phyloP scores from a whole-genome alignment of 35 echinoderm and acorn worm species.

The Nesometra sesokonis region DNA sequence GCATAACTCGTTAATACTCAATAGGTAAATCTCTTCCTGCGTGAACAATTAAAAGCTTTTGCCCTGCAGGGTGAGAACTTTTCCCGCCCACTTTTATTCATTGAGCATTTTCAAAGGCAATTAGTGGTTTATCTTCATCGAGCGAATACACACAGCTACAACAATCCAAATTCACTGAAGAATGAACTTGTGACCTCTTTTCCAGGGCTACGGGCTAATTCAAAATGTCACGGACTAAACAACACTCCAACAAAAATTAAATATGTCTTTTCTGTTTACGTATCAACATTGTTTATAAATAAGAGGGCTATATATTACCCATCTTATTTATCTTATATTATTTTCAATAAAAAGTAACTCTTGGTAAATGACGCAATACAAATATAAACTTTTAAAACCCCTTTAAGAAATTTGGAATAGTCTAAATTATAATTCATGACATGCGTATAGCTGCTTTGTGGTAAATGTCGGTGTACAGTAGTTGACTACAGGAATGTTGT shows the following conservation, averaged over 20 bases:
- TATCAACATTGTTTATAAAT: no score
- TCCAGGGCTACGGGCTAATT: neutral
- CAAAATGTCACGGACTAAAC: neutral
- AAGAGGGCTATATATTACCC: no score
- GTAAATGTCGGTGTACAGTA: neutral
- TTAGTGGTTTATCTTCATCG: neutral
- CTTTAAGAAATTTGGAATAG: neutral
- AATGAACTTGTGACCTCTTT: neutral
- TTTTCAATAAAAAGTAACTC: no score
- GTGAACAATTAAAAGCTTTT: neutral
- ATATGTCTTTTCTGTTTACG: neutral
- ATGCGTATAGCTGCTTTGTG: neutral
- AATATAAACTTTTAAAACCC: neutral
- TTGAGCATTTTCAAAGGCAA: neutral
- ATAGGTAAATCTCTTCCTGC: neutral
- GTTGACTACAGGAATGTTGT: neutral
- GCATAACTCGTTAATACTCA: neutral
- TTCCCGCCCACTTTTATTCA: neutral
- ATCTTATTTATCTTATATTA: no score
- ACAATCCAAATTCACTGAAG: neutral
- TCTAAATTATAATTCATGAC: neutral
- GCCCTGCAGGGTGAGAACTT: neutral
- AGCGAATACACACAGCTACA: neutral
- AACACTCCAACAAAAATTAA: neutral
- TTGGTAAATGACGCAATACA: neutral